These are phyloP conservation scores for Panopea generosa DNA, from an alignment of 2,888 invertebrate species.

Conservation along the genomic window DNA sequence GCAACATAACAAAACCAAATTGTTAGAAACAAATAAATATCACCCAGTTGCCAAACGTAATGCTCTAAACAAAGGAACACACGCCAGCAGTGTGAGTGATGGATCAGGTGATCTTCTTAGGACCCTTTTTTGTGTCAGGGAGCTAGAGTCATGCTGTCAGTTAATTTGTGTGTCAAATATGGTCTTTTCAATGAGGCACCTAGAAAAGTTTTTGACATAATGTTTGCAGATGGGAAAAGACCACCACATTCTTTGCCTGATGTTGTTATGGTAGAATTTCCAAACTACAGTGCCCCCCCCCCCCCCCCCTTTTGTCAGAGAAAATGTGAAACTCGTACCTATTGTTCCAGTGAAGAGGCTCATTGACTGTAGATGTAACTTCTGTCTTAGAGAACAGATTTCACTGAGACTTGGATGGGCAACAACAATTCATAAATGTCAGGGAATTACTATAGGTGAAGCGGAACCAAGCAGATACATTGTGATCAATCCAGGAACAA, in stretches of 20 bases:
- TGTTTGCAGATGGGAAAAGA: conserved; percentile 44
- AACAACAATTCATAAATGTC: conserved; percentile 53
- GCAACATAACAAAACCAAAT: conserved; percentile 52
- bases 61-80: too few relatives aligned
- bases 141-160: conserved; percentile 56
- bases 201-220: conserved; percentile 50
- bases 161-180: conserved; percentile 51
- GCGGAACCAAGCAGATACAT: conserved; percentile 26
- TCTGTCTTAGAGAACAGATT: conserved; percentile 47
- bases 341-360: conserved; percentile 50
- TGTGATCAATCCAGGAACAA: too few relatives aligned
- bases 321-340: conserved; percentile 38
- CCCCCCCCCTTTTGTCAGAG: conserved; percentile 29
- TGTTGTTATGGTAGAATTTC: conserved; percentile 64
- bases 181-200: conserved; percentile 61
- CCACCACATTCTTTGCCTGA: conserved; percentile 47
- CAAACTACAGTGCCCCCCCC: conserved; percentile 42
- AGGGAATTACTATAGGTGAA: conserved; percentile 53
- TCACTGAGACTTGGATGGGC: conserved; percentile 55
- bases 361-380: conserved; percentile 45
- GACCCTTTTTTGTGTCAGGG: conserved; percentile 38
- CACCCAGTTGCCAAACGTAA: conserved; percentile 51
- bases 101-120: conserved; percentile 38
- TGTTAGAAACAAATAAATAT: conserved; percentile 30
- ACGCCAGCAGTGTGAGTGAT: conserved; percentile 41